Percentiles rank a stretch among this genome's conserved stretches.
Evolutionary conservation across 2,888 invertebrate genomes (phyloP).

Genomic region (Stenodera caucasica): DNA sequence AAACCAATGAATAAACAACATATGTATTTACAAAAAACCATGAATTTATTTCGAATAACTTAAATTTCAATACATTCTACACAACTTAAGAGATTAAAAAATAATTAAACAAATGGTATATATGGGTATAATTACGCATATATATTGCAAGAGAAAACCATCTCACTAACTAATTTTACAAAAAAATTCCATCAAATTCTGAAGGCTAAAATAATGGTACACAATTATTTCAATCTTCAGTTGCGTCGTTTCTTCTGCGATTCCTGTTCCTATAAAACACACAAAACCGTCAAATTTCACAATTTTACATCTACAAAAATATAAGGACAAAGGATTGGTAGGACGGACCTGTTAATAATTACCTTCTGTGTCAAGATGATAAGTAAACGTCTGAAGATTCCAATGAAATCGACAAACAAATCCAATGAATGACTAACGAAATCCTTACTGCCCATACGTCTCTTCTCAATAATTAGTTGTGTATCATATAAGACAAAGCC

Average conservation of each 20-base stretch:
- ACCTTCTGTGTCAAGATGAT: slow-evolving; percentile 91
- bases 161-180: slow-evolving; percentile 24
- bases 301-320: slow-evolving; percentile 13
- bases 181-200: slow-evolving; percentile 8
- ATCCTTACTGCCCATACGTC: slow-evolving; percentile 87
- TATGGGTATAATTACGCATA: neutral
- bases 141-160: neutral
- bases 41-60: slow-evolving; percentile 3
- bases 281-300: slow-evolving; percentile 19
- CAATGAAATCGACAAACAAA: slow-evolving; percentile 92
- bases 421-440: slow-evolving; percentile 91
- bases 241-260: slow-evolving; percentile 52
- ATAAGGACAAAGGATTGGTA: slow-evolving; percentile 30
- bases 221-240: slow-evolving; percentile 34
- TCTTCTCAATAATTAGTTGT: slow-evolving; percentile 94
- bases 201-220: neutral
- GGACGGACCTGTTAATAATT: slow-evolving; percentile 39
- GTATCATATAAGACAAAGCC: slow-evolving; percentile 96
- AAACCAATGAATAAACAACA: no score
- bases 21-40: neutral
- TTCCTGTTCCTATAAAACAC: slow-evolving; percentile 52
- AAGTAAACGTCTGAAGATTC: slow-evolving; percentile 88
- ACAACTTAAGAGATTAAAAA: neutral
- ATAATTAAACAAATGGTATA: neutral
- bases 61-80: slow-evolving; percentile 1